Base-by-base conservation (phyloP, 2,113 vertebrate genomes). In the Vireo altiloquus region DNA sequence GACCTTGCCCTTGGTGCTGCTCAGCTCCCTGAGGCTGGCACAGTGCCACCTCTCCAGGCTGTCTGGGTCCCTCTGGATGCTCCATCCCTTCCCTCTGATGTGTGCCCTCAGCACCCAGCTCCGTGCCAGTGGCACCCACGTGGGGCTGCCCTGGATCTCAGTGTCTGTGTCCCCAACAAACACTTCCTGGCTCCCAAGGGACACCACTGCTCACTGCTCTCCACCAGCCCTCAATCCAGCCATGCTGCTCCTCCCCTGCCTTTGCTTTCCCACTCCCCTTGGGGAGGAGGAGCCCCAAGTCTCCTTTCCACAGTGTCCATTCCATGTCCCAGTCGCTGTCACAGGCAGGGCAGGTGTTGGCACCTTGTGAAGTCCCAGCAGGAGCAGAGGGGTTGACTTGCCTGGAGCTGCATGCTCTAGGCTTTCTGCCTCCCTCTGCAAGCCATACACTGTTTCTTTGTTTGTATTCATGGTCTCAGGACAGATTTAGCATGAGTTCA, bases 241-340 rank as follows among this genome's bases (percentile, higher is more conserved):
- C 33, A 23, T 50, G 5, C 0, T 17, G 9, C 15, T 10, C 28
- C 74, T 65, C 30, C 6, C 37, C 53, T 3, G 0, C 39, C 52
- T 76, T 22, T 11, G 47, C 42, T 76, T 35, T 76, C 24, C 42
- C 46, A 0, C 44, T 54, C 5, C 7, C 17, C 39, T n/a, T 12
- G 22, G 8, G 65, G 40, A n/a, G 56, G 49, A 22, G 2, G 19
- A 65, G 39, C 11, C 14, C 90, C 24, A 1, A 1, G 6, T 5
- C 1, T 44, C 21, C 15, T 53, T 42, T 24, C n/a, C 46, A 0
- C 2, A 0, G 68, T 31, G 59, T 47, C 8, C 3, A 1, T 17
- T 2, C 5, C 19, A 1, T 0, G 0, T 61, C 37, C 35, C 59
- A 15, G 5, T 6, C 1, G 0, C 15, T 22, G 13, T 14, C 2